Conservation (phyloP, 2,113 vertebrate genomes). For the Tachuris rubrigastra region DNA sequence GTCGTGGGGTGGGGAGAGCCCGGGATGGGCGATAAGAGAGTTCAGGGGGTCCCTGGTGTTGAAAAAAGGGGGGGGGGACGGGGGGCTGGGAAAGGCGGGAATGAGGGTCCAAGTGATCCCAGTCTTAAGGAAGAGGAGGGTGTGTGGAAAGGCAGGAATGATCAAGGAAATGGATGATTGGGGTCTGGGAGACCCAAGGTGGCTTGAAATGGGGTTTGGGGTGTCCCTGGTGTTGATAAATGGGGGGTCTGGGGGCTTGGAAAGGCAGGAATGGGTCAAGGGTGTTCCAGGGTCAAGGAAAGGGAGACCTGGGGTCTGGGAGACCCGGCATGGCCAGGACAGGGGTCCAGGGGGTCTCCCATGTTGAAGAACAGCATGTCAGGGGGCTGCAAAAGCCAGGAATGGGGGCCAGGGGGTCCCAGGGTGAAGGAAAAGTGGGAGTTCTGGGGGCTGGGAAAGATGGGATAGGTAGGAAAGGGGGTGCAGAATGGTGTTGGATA, state of each 20-base stretch:
- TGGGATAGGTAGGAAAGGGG: rapidly evolving
- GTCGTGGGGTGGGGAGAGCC: rapidly evolving
- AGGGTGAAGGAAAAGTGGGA: neutral
- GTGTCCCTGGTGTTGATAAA: too few species aligned
- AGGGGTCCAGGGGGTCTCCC: rapidly evolving
- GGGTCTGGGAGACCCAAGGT: neutral
- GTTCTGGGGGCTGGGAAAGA: neutral
- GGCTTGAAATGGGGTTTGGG: rapidly evolving
- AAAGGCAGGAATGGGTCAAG: neutral
- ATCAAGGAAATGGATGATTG: neutral
- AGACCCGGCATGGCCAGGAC: neutral
- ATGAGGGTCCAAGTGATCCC: too few species aligned
- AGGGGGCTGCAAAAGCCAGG: neutral
- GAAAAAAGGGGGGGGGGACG: neutral
- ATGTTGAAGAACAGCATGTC: neutral
- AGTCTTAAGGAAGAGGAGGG: rapidly evolving
- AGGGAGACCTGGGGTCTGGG: neutral
- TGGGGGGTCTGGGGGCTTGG: rapidly evolving
- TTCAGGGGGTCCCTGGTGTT: neutral
- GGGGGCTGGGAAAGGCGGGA: too few species aligned
- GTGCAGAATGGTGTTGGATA: rapidly evolving
- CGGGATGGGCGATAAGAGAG: too few species aligned
- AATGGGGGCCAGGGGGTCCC: too few species aligned
- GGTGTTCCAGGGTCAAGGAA: neutral
- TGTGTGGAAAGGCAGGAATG: neutral